phyloP scores from a whole-genome alignment of 1,140 invertebrate species.

The Scaptomyza graminum region DNA sequence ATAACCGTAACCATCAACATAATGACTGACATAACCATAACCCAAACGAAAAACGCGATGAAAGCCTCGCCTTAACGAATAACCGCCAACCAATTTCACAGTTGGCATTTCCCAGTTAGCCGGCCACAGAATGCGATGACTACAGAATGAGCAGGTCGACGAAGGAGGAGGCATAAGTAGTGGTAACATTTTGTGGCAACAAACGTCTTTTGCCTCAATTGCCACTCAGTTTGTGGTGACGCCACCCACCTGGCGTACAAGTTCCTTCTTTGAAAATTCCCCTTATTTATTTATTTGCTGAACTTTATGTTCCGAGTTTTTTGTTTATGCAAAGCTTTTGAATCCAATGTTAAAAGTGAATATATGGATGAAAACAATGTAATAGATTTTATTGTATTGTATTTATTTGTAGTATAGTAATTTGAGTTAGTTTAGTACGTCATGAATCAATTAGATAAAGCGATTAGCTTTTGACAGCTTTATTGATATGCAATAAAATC shows the following conservation, averaged over 20 bases:
- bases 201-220: slow-evolving; percentile 7
- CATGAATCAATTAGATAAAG: slow-evolving; percentile 43
- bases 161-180: not conserved
- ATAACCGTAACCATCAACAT: slow-evolving; percentile 69
- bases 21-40: slow-evolving; percentile 71
- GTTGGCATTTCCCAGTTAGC: slow-evolving; percentile 30
- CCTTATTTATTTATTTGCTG: not conserved
- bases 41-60: slow-evolving; percentile 36
- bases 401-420: not conserved
- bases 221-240: not conserved
- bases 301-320: not conserved
- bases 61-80: slow-evolving; percentile 23
- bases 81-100: slow-evolving; percentile 38
- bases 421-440: slow-evolving; percentile 14
- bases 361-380: not conserved
- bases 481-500: slow-evolving; percentile 24
- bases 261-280: not conserved
- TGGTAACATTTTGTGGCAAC: slow-evolving; percentile 4
- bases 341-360: not conserved
- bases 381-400: not conserved
- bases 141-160: not conserved
- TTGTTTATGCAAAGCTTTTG: slow-evolving; percentile 9
- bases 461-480: slow-evolving; percentile 36
- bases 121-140: slow-evolving; percentile 35
- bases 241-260: slow-evolving; percentile 6